Base-by-base conservation (phyloP, 1,140 invertebrate species). In the Drosophila teissieri region DNA sequence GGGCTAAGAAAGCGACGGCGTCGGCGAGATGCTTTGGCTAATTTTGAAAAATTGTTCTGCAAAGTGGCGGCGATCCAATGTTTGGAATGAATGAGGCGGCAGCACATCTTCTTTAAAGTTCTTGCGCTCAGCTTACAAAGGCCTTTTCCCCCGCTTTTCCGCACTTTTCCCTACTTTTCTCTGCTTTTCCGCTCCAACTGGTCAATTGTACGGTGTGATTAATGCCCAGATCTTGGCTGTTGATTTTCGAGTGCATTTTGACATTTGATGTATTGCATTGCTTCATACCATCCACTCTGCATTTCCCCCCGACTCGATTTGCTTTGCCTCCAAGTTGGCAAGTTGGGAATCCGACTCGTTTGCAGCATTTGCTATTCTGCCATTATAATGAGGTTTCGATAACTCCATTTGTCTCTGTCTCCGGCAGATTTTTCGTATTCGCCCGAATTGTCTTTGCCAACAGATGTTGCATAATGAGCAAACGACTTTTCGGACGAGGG, bases 11-110 rank as follows among this genome's bases (percentile, higher is more conserved):
- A 22, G 52, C 19, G 51, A 49, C 52, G 44, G 40, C 76, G 65
- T 63, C 70, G 76, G 44, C 44, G 44, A 57, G 68, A 70, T 70
- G 64, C 68, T 72, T 72, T 57, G 68, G 79, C 88, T 90, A 90
- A 90, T 90, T 90, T 86, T 82, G 82, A 90, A 83, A 90, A 90
- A 90, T 90, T 80, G 85, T 89, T 84, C 73, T 60, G 57, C 73
- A 70, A 85, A 88, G 80, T 88, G 83, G 51, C 79, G 57, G 54
- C 53, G 24, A 69, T 69, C 61, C 48, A 22, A 67, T 67, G 48
- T 31, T 67, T 11, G 62, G 37, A 36, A 39, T 42, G 70, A 19
- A 73, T 52, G 60, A n/a, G n/a, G 24, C 39, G 19, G 73, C 72
- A 56, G 42, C 42, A 51, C 73, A 48, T 69, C 75, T 46, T 44